Evolutionary conservation across 2,797 vertebrate species (phyloP).

Genomic region (Huso huso): DNA sequence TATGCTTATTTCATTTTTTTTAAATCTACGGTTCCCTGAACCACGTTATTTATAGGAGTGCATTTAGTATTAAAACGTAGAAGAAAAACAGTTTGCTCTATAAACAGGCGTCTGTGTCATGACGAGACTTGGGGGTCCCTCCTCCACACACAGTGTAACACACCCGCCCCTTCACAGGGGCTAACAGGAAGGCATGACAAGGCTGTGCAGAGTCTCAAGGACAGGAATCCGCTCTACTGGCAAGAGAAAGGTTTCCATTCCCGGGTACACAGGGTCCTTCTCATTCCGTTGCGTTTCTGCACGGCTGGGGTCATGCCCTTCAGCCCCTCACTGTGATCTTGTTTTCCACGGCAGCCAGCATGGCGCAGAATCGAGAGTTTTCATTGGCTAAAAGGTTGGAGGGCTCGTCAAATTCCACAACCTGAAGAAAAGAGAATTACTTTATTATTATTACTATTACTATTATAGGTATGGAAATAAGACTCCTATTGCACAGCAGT

Average conservation of each 20-base stretch:
- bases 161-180: conserved; percentile 17
- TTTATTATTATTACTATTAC: too few species aligned
- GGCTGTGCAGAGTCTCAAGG: conserved; percentile 26
- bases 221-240: conserved; percentile 13
- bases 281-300: conserved; percentile 11
- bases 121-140: conserved; percentile 26
- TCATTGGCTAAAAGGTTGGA: conserved; percentile 84
- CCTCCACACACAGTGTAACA: conserved; percentile 7
- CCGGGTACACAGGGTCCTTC: conserved; percentile 8
- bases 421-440: conserved; percentile 49
- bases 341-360: conserved; percentile 84
- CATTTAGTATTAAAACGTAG: conserved; percentile 51
- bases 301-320: conserved; percentile 26
- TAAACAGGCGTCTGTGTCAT: conserved; percentile 1
- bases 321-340: conserved; percentile 84
- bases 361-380: conserved; percentile 81
- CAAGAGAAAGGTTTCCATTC: too few species aligned
- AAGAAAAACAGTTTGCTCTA: conserved; percentile 29
- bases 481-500: too few species aligned
- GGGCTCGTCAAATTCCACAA: conserved; percentile 83
- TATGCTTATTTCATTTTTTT: conserved; percentile 35
- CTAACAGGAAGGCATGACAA: conserved; percentile 28
- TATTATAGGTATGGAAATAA: too few species aligned
- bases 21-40: conserved; percentile 76
- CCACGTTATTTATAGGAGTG: conserved; percentile 59